A percentile compares a stretch with the other conserved stretches of the same genome.
Conservation (phyloP, 1,140 invertebrate genomes). For the Drosophila baimaii region DNA sequence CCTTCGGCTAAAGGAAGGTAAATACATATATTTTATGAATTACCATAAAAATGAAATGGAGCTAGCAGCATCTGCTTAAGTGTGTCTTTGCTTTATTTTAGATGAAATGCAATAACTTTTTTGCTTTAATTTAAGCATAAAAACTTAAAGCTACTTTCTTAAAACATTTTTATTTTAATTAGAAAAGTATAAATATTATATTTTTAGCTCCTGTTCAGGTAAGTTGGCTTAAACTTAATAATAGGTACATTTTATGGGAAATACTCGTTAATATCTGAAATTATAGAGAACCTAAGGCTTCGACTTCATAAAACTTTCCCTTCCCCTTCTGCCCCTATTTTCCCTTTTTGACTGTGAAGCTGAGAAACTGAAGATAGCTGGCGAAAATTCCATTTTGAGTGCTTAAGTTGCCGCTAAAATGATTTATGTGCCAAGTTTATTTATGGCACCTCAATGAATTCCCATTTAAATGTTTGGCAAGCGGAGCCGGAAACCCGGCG, state of each 20-base stretch:
- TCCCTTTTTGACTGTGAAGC: conserved; percentile 14
- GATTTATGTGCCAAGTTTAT: conserved; percentile 69
- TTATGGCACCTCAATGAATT: conserved; percentile 72
- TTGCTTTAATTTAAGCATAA: not conserved
- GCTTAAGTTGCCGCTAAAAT: conserved; percentile 60
- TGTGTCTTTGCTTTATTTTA: not conserved
- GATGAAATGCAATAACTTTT: not conserved
- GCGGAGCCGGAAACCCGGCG: conserved; percentile 5
- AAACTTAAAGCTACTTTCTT: not conserved
- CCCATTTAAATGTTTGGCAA: conserved; percentile 59
- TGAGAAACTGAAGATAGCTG: conserved; percentile 45
- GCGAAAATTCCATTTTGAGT: conserved; percentile 46
- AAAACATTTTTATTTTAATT: not conserved
- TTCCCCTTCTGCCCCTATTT: not conserved
- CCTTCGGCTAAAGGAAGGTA: conserved; percentile 13
- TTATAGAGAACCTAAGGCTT: not conserved
- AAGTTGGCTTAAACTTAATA: too few relatives aligned
- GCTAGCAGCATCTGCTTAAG: not conserved
- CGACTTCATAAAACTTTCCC: not conserved
- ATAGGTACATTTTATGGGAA: too few relatives aligned
- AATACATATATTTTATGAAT: conserved; percentile 40
- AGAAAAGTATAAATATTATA: not conserved
- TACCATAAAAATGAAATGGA: not conserved
- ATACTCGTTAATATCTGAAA: too few relatives aligned
- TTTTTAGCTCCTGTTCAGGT: too few relatives aligned